phyloP scores from a whole-genome alignment of 1,140 invertebrate species.

The Drosophila sp. region DNA sequence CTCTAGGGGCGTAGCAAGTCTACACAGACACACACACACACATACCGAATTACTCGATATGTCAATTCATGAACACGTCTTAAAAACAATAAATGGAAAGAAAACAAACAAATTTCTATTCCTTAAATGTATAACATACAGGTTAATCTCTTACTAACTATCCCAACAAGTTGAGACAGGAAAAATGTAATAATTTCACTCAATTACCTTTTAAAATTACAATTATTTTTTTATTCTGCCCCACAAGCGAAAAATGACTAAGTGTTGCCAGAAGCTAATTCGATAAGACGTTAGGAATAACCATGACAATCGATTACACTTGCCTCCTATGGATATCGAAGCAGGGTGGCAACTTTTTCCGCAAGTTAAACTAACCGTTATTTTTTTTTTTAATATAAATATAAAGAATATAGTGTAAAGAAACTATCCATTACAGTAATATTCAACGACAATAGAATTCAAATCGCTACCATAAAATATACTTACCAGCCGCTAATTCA shows the following conservation, averaged over 20 bases:
- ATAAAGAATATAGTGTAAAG: too few relatives aligned
- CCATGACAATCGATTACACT: background rate
- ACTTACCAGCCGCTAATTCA: background rate
- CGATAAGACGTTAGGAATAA: background rate
- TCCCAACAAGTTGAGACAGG: background rate
- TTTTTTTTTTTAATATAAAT: too few relatives aligned
- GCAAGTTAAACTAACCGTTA: too few relatives aligned
- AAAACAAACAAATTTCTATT: background rate
- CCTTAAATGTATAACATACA: background rate
- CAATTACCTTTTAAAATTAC: conserved; percentile 38
- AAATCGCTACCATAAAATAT: background rate
- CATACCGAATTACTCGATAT: conserved; percentile 16
- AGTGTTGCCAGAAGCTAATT: background rate
- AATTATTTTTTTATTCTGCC: conserved; percentile 25
- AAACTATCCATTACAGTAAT: too few relatives aligned
- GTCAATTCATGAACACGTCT: conserved; percentile 50
- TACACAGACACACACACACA: conserved; percentile 28
- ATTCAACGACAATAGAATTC: background rate
- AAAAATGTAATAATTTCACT: background rate
- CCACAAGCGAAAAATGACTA: conserved; percentile 36
- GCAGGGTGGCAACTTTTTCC: background rate
- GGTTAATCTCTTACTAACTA: background rate
- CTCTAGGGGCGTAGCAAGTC: conserved; percentile 33
- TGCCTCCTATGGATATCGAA: background rate
- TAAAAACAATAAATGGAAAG: conserved; percentile 3